phyloP scores from a whole-genome alignment of 2,888 invertebrate genomes.

The Calameuta filiformis region DNA sequence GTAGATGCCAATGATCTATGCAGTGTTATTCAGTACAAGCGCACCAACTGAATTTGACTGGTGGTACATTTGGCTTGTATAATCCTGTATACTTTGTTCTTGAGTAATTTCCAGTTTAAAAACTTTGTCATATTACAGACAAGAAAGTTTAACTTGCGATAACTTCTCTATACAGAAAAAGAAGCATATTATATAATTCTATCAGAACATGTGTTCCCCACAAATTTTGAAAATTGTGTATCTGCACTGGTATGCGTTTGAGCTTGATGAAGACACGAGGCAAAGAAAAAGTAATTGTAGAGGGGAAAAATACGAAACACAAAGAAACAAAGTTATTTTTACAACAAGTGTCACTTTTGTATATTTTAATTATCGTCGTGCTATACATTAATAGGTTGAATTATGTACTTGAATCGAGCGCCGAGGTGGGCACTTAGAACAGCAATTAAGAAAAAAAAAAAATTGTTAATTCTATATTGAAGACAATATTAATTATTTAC shows the following conservation, averaged over 20 bases:
- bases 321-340: conserved; percentile 7
- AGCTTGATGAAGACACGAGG: background rate
- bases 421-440: conserved; percentile 5
- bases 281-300: background rate
- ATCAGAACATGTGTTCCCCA: background rate
- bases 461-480: conserved; percentile 27
- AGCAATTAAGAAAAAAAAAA: background rate
- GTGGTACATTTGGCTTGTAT: background rate
- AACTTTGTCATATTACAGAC: background rate
- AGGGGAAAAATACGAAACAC: background rate
- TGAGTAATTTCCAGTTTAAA: conserved; percentile 8
- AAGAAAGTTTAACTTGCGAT: background rate
- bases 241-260: conserved; percentile 2
- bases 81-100: background rate
- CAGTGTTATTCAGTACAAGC: background rate
- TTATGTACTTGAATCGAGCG: background rate
- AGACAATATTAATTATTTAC: conserved; percentile 32
- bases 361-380: conserved; percentile 8
- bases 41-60: background rate
- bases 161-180: background rate
- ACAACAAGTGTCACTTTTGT: conserved; percentile 12
- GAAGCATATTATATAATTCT: background rate
- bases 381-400: background rate
- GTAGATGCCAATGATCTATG: background rate
- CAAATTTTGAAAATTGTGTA: conserved; percentile 8